Percentiles rank a stretch among this genome's conserved stretches.
Conservation (phyloP, 1,140 invertebrate genomes). For the Sinella curviseta region DNA sequence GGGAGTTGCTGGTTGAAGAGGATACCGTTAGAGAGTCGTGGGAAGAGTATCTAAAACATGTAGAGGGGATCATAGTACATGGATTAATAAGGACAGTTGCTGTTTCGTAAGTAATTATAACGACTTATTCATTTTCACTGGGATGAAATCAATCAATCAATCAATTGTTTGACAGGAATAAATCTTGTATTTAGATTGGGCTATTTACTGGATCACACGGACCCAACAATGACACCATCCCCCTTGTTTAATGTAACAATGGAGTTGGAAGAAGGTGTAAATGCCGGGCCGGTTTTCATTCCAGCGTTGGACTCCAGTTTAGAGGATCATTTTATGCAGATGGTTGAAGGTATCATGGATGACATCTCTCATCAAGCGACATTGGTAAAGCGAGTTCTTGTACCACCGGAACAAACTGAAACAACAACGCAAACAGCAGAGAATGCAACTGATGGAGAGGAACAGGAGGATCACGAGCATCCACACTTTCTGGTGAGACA, state of each 20-base stretch:
- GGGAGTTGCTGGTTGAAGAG: slow-evolving; percentile 70
- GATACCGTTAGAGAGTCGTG: slow-evolving; percentile 68
- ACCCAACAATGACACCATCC: slow-evolving; percentile 69
- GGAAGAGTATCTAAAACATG: slow-evolving; percentile 79
- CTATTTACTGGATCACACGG: slow-evolving; percentile 89
- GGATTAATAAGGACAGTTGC: slow-evolving; percentile 73
- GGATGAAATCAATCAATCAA: no score
- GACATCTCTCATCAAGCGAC: slow-evolving; percentile 82
- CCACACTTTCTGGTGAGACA: slow-evolving; percentile 25
- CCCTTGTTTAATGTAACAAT: slow-evolving; percentile 82
- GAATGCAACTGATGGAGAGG: slow-evolving; percentile 60
- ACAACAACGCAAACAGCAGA: not conserved
- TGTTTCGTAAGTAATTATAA: no score
- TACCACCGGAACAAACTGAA: not conserved
- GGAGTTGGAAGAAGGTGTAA: slow-evolving; percentile 66
- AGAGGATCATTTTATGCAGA: slow-evolving; percentile 65
- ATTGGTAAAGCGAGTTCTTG: slow-evolving; percentile 65
- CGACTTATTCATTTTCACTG: no score
- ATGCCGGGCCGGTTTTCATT: slow-evolving; percentile 63
- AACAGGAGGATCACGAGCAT: slow-evolving; percentile 56
- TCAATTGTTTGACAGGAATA: no score
- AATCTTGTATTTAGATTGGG: no score
- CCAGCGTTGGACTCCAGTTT: slow-evolving; percentile 39
- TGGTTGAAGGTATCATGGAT: slow-evolving; percentile 72
- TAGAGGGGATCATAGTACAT: slow-evolving; percentile 83